Conservation (phyloP, 2,888 invertebrate genomes). For the Calameuta idolon region DNA sequence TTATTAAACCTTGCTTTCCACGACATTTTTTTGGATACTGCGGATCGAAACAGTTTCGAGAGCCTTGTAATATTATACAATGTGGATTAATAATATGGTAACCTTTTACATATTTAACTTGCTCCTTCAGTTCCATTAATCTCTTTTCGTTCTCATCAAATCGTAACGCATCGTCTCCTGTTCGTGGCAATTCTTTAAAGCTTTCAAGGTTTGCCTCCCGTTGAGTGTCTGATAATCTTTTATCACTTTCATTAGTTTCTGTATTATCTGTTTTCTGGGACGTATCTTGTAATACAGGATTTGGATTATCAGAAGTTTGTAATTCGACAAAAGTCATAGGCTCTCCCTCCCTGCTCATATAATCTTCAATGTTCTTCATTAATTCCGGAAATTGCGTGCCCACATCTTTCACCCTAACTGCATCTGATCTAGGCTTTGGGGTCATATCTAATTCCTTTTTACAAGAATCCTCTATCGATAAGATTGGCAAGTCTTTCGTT, state of each 20-base stretch:
- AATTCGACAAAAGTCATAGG: conserved; percentile 34
- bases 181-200: not conserved
- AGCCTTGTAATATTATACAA: conserved; percentile 51
- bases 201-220: not conserved
- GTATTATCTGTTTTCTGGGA: not conserved
- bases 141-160: not conserved
- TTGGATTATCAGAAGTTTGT: not conserved
- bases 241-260: not conserved
- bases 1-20: conserved; percentile 53
- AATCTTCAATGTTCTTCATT: conserved; percentile 45
- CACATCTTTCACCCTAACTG: conserved; percentile 30
- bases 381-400: conserved; percentile 50
- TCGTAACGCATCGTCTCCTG: not conserved
- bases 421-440: conserved; percentile 40
- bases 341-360: conserved; percentile 46
- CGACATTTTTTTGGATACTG: conserved; percentile 34
- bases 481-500: not conserved
- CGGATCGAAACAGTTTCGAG: conserved; percentile 42
- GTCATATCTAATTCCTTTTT: conserved; percentile 38
- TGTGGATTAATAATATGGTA: conserved; percentile 48
- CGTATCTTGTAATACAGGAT: not conserved
- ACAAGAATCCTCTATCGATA: conserved; percentile 23
- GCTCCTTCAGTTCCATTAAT: not conserved
- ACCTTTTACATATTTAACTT: conserved; percentile 33
- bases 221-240: not conserved